Percentiles rank a stretch among this genome's conserved stretches.
phyloP scores from a whole-genome alignment of 2,888 invertebrate species.

The Brenthis daphne region DNA sequence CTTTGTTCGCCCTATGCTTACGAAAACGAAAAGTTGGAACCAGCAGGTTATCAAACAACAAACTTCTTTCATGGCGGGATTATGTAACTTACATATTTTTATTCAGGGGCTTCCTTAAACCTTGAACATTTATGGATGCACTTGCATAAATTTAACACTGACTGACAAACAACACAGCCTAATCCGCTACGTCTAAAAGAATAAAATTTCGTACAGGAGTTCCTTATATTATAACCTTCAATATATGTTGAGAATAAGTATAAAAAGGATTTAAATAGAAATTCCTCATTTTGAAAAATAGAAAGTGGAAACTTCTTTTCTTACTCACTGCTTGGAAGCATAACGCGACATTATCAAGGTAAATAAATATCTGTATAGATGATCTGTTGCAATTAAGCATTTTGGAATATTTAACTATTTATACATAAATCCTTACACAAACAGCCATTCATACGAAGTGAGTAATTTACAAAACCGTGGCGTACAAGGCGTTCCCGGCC shows the following conservation, averaged over 20 bases:
- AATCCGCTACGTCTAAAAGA: background rate
- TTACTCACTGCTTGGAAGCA: too few species aligned
- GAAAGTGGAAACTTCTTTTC: too few species aligned
- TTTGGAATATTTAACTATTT: background rate
- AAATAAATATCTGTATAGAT: background rate
- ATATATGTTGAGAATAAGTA: too few species aligned
- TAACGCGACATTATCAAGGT: too few species aligned
- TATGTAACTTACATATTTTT: slow-evolving; percentile 25
- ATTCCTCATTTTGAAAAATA: too few species aligned
- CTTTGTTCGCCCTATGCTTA: too few species aligned
- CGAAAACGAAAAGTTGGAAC: background rate
- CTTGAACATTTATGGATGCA: slow-evolving; percentile 35
- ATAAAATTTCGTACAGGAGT: too few species aligned
- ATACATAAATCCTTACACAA: slow-evolving; percentile 3
- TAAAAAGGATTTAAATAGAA: too few species aligned
- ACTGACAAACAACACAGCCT: background rate
- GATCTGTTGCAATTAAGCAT: background rate
- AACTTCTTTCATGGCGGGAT: slow-evolving; percentile 14
- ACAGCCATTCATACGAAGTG: slow-evolving; percentile 28
- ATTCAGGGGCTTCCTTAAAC: slow-evolving; percentile 33
- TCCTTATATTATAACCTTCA: too few species aligned
- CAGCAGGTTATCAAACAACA: background rate
- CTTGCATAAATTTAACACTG: slow-evolving; percentile 20
- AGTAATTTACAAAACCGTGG: slow-evolving; percentile 44
- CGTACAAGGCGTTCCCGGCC: slow-evolving; percentile 56